Evolutionary conservation across 2,797 vertebrate genomes (phyloP).

Genomic region (Lithobates sylvaticus): DNA sequence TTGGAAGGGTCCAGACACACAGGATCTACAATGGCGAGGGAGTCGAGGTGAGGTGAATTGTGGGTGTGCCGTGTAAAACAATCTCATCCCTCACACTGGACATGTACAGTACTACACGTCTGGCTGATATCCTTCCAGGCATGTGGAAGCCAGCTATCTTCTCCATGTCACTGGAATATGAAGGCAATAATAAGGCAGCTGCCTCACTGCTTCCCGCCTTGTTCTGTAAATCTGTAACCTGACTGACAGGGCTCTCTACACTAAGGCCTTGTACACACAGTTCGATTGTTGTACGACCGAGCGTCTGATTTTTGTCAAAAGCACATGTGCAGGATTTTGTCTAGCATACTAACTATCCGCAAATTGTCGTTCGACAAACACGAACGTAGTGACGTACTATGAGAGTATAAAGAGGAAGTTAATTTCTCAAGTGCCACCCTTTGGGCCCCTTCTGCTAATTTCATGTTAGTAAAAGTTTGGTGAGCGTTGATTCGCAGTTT

Average conservation of each 20-base stretch:
- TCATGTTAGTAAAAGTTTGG: too few relatives aligned
- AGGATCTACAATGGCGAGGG: conserved; percentile 16
- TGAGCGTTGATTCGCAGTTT: too few relatives aligned
- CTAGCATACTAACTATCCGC: too few relatives aligned
- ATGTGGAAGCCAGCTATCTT: neutral
- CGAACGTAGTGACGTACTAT: too few relatives aligned
- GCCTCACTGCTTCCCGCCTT: conserved; percentile 38
- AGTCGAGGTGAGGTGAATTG: conserved; percentile 14
- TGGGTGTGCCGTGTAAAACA: conserved; percentile 12
- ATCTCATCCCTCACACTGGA: neutral
- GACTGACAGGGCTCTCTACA: conserved; percentile 15
- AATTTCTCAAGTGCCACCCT: too few relatives aligned
- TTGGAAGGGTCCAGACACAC: conserved; percentile 42
- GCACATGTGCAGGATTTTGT: too few relatives aligned
- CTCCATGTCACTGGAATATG: conserved; percentile 15
- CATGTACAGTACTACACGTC: neutral
- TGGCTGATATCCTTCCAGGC: neutral
- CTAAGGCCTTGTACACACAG: too few relatives aligned
- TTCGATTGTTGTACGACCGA: too few relatives aligned
- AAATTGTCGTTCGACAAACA: too few relatives aligned
- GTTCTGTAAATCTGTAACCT: neutral
- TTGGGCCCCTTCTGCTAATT: too few relatives aligned
- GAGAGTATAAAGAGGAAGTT: too few relatives aligned
- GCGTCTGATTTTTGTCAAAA: too few relatives aligned
- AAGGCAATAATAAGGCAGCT: conserved; percentile 36